These are phyloP conservation scores for Botrylloides violaceus DNA, from an alignment of 23 tunicate species.

Conservation along the genomic window DNA sequence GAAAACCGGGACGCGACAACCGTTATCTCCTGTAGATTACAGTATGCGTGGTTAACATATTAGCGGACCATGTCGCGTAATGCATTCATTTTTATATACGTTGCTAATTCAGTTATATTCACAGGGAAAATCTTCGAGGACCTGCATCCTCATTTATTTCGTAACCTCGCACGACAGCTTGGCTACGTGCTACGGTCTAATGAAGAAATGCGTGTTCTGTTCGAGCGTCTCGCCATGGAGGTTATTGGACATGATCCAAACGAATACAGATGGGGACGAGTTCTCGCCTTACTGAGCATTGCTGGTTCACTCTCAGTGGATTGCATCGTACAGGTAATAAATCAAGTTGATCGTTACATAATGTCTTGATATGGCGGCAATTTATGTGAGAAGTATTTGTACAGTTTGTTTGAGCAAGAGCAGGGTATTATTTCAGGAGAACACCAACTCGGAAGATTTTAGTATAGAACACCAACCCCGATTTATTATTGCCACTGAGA, in stretches of 20 bases:
- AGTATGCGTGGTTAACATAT: background rate
- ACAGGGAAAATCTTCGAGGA: slow-evolving; percentile 49
- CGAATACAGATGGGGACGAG: slow-evolving; percentile 68
- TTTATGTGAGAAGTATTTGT: no score
- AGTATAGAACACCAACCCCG: no score
- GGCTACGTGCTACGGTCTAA: slow-evolving; percentile 46
- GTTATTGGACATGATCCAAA: slow-evolving; percentile 36
- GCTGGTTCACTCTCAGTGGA: slow-evolving; percentile 79
- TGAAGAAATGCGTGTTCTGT: slow-evolving; percentile 38
- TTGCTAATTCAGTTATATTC: slow-evolving; percentile 4
- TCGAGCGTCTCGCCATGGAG: slow-evolving; percentile 46
- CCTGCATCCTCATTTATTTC: slow-evolving; percentile 32
- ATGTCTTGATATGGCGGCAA: no score
- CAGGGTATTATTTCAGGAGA: no score
- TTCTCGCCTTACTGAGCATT: slow-evolving; percentile 47
- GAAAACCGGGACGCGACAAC: no score
- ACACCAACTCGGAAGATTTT: no score
- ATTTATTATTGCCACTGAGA: no score
- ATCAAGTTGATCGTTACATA: no score
- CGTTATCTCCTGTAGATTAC: background rate
- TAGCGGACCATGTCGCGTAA: background rate
- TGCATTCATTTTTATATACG: background rate
- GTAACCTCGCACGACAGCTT: slow-evolving; percentile 34
- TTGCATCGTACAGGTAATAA: slow-evolving; percentile 76
- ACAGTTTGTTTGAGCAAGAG: no score